Base-by-base conservation (phyloP, 2,888 invertebrate genomes). In the Acleris holmiana region DNA sequence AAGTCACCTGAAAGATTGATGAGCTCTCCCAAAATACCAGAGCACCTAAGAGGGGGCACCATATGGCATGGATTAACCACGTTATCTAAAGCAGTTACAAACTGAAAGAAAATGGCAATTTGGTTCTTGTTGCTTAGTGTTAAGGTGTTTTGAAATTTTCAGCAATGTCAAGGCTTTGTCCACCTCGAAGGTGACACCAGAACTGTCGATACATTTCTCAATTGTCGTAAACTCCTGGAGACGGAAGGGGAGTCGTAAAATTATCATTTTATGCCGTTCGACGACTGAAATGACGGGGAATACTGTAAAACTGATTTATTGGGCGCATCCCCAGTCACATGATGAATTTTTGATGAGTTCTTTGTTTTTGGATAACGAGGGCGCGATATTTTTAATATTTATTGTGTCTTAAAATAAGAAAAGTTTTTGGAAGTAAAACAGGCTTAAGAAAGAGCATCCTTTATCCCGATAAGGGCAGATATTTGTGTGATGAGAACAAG, bases 161-260 rank as follows among this genome's bases (percentile, higher is more conserved):
- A 68, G 64, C 44, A 61, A 65, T 66, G 67, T 71, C 69, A 67
- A 68, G 68, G 55, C 71, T 75, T 78, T 76, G 82, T 82, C 78
- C 78, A 83, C 83, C 84, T 84, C 77, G 76, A 79, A 92, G 91
- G 89, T 91, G 91, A 89, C 88, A 88, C 83, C 83, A 84, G 80
- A 89, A 88, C 88, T 91, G 92, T 92, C 92, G 91, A 92, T 92
- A 91, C 92, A 91, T 92, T 92, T 92, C 91, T 91, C 91, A 91
- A 90, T 91, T 91, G 92, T 91, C 92, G 91, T 92, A 92, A 92
- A 92, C 83, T 85, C 81, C 76, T 81, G 85, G 73, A 90, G 90
- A 88, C 89, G 91, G 91, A 91, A 92, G 90, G 91, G 88, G 90
- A 89, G 82, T 82, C 85, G 86, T 92, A 91, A 92, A 92, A 92